Conservation (phyloP, 1,140 invertebrate species). For the Diprion similis region DNA sequence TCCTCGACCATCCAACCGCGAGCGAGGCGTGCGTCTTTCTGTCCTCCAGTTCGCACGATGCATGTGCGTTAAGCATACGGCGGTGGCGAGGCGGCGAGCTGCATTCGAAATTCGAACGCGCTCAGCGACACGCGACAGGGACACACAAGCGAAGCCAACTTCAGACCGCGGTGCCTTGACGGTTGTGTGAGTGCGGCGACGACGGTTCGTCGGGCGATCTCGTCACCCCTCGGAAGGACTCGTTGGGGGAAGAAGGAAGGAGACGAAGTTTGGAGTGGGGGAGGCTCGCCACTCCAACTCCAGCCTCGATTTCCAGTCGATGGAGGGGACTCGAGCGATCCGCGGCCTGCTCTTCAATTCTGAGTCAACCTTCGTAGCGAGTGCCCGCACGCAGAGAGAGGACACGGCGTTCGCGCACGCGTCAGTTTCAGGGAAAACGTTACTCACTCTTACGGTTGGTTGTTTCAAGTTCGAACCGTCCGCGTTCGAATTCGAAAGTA, state of each 20-base stretch:
- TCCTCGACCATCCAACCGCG: no score
- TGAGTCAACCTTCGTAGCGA: conserved; percentile 41
- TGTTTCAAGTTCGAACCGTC: no score
- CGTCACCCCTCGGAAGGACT: neutral
- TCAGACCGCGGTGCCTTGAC: no score
- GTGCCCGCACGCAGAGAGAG: conserved; percentile 33
- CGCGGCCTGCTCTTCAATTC: conserved; percentile 44
- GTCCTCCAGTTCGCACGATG: no score
- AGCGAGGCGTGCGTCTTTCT: no score
- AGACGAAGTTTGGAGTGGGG: neutral
- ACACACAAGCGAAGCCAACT: no score
- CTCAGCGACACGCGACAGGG: no score
- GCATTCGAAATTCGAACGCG: no score
- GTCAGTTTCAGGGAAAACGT: conserved; percentile 15
- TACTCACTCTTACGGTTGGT: neutral
- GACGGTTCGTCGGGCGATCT: neutral
- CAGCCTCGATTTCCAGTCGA: conserved; percentile 1
- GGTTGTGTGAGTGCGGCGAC: no score
- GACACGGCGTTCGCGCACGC: conserved; percentile 24
- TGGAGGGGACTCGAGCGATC: conserved; percentile 22
- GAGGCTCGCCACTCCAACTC: neutral
- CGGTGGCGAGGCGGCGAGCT: no score
- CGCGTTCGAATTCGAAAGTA: no score
- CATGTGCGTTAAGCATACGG: no score
- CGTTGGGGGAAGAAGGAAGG: neutral